These are phyloP conservation scores for Amitus sp. DNA, from an alignment of 2,888 invertebrate species.

Conservation along the genomic window DNA sequence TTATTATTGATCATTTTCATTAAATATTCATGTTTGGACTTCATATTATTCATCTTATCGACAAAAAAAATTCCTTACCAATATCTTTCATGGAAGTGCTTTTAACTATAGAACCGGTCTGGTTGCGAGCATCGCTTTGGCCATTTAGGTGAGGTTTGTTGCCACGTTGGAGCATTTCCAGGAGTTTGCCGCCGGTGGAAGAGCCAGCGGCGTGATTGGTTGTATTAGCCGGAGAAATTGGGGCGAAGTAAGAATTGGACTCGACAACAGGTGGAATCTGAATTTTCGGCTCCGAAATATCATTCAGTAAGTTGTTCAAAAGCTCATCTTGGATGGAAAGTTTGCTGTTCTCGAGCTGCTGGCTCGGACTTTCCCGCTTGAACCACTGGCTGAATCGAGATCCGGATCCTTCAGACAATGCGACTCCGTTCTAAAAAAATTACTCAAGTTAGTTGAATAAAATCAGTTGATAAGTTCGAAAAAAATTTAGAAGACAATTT, in stretches of 20 bases:
- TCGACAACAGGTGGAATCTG: conserved; percentile 66
- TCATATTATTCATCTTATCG: too few species aligned
- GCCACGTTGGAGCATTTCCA: conserved; percentile 78
- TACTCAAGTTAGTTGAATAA: too few species aligned
- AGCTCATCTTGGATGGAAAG: conserved; percentile 73
- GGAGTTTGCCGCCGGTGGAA: conserved; percentile 65
- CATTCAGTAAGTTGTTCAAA: conserved; percentile 74
- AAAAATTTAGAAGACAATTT: too few species aligned
- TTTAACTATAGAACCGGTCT: conserved; percentile 53
- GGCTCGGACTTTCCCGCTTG: conserved; percentile 73
- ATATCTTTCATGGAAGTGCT: conserved; percentile 62
- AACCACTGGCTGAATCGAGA: conserved; percentile 87
- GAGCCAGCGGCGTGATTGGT: conserved; percentile 59
- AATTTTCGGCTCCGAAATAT: conserved; percentile 66
- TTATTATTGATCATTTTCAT: too few species aligned
- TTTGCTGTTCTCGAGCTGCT: conserved; percentile 65
- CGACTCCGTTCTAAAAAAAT: conserved; percentile 73
- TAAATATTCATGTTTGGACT: too few species aligned
- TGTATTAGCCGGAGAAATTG: conserved; percentile 74
- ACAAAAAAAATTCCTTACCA: conserved; percentile 53
- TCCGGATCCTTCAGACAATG: conserved; percentile 68
- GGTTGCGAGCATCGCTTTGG: conserved; percentile 54
- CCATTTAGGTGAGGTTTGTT: conserved; percentile 67
- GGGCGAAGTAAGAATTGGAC: conserved; percentile 75
- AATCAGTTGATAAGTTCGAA: too few species aligned